A percentile compares a stretch with the other conserved stretches of the same genome.
Conservation (phyloP, 2,797 vertebrate genomes). For the Oreochromis mossambicus region DNA sequence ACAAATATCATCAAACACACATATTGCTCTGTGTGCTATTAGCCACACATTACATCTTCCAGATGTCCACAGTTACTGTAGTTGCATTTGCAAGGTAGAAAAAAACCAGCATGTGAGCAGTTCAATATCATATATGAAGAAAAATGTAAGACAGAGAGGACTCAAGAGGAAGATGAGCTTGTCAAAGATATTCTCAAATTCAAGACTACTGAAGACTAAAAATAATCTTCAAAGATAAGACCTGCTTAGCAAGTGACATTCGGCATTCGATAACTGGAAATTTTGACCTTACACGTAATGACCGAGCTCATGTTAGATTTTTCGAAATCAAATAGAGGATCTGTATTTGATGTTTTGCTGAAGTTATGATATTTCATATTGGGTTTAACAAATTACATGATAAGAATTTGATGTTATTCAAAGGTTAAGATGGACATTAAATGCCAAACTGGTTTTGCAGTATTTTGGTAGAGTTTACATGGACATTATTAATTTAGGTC, state of each 20-base stretch:
- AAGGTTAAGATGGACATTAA: neutral
- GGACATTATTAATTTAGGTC: neutral
- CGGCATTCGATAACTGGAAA: neutral
- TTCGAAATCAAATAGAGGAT: neutral
- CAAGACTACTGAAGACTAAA: neutral
- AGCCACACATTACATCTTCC: neutral
- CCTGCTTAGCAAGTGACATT: neutral
- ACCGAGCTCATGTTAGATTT: neutral
- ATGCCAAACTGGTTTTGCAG: neutral
- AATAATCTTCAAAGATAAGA: neutral
- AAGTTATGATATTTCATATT: neutral
- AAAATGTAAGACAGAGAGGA: neutral
- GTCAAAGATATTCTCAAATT: neutral
- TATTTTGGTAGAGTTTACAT: neutral
- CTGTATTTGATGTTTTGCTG: neutral
- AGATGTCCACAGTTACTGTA: neutral
- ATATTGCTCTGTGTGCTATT: neutral
- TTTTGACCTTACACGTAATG: neutral
- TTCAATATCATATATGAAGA: neutral
- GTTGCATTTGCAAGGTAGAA: neutral
- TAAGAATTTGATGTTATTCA: neutral
- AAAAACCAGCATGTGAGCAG: neutral
- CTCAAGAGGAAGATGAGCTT: neutral
- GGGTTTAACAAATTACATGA: neutral
- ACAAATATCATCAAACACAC: neutral